Conservation (phyloP, 2,113 vertebrate species). For the Mellivora capensis region DNA sequence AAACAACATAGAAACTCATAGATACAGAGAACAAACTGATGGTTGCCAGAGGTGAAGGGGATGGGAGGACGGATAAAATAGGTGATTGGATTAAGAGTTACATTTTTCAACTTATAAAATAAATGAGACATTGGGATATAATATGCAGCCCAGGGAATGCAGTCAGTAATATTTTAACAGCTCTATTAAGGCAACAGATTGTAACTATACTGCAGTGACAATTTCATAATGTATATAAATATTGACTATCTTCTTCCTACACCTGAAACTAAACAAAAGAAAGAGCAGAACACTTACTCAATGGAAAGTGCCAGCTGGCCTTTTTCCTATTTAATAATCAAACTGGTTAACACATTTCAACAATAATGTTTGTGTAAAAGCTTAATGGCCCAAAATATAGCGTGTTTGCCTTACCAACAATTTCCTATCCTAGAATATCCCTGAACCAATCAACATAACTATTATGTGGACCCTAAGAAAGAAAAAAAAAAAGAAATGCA, state of each 20-base stretch:
- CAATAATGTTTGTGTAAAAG: background rate
- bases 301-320: background rate
- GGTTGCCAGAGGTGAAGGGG: background rate
- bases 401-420: background rate
- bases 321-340: background rate
- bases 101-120: background rate
- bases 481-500: background rate
- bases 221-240: background rate
- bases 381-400: background rate
- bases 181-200: background rate
- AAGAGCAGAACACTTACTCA: background rate
- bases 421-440: background rate
- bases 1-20: background rate
- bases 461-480: background rate
- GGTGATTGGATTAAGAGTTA: background rate
- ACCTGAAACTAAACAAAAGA: background rate
- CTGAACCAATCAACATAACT: background rate
- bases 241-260: background rate
- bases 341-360: background rate
- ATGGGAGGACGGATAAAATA: background rate
- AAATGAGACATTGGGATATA: background rate
- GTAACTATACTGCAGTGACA: background rate
- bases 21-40: background rate
- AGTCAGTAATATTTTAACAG: background rate
- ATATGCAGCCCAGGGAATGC: background rate